Conservation (phyloP, 2,888 invertebrate species). For the Ichneumoninae sp. region DNA sequence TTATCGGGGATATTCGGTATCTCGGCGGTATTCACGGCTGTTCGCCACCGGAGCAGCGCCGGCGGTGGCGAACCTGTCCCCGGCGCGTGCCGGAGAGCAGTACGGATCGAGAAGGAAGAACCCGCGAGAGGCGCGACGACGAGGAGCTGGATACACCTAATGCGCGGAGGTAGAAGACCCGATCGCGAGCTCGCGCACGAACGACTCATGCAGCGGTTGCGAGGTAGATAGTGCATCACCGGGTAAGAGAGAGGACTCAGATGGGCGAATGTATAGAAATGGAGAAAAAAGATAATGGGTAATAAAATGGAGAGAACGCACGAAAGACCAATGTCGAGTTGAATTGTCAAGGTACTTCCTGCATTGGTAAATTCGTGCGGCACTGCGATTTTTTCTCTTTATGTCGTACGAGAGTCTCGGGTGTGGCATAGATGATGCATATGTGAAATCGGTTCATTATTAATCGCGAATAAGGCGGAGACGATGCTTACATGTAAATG, state of each 20-base stretch:
- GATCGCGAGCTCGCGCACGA: conserved; percentile 29
- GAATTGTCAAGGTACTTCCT: conserved; percentile 55
- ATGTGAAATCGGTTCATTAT: background rate
- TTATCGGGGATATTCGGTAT: conserved; percentile 70
- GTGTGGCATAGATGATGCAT: background rate
- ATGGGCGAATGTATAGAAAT: conserved; percentile 15
- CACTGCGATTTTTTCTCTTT: background rate
- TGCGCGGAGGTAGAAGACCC: conserved; percentile 46
- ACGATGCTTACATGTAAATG: background rate
- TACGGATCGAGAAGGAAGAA: conserved; percentile 40
- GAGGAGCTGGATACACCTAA: conserved; percentile 43
- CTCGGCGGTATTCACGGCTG: conserved; percentile 49
- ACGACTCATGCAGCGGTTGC: conserved; percentile 12
- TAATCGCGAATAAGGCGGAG: background rate
- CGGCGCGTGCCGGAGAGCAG: conserved; percentile 70
- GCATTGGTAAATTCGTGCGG: conserved; percentile 36
- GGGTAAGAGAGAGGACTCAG: background rate
- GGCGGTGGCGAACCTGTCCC: conserved; percentile 67
- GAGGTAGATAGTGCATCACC: conserved; percentile 8
- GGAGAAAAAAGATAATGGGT: conserved; percentile 59
- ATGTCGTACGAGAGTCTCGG: background rate
- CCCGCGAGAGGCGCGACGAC: conserved; percentile 9
- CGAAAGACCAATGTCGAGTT: conserved; percentile 49
- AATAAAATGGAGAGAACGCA: conserved; percentile 49
- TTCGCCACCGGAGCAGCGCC: conserved; percentile 48